phyloP scores from a whole-genome alignment of 1,140 invertebrate genomes.

The Archivesica marissinica region DNA sequence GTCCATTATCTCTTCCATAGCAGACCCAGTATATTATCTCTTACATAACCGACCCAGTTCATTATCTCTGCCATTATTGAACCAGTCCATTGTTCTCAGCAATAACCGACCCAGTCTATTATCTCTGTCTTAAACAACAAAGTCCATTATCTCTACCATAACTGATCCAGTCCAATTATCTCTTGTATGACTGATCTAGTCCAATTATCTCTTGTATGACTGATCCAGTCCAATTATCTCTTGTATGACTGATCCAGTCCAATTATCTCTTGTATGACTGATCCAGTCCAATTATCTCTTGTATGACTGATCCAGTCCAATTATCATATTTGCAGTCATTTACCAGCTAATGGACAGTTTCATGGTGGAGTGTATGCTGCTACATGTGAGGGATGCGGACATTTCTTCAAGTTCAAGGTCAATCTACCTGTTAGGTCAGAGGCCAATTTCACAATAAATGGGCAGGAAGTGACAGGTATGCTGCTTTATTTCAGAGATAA shows the following conservation, averaged over 20 bases:
- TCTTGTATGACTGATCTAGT: not conserved
- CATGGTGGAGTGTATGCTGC: slow-evolving; percentile 73
- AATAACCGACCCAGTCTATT: too few species aligned
- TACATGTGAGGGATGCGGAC: slow-evolving; percentile 75
- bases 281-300: not conserved
- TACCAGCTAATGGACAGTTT: slow-evolving; percentile 62
- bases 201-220: not conserved
- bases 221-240: not conserved
- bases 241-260: not conserved
- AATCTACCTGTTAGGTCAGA: slow-evolving; percentile 58
- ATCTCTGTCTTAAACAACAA: not conserved
- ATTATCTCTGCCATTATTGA: too few species aligned
- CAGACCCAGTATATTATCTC: too few species aligned
- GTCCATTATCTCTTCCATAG: too few species aligned
- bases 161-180: too few species aligned
- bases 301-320: not conserved
- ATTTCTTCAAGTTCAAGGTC: slow-evolving; percentile 77
- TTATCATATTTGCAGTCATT: slow-evolving; percentile 65
- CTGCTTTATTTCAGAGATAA: not conserved
- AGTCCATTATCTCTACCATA: not conserved
- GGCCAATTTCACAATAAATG: slow-evolving; percentile 74
- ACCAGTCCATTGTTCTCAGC: too few species aligned
- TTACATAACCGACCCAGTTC: too few species aligned
- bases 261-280: not conserved
- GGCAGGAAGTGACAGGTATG: slow-evolving; percentile 71